phyloP scores from a whole-genome alignment of 2,888 invertebrate genomes.

The Portevinia maculata region DNA sequence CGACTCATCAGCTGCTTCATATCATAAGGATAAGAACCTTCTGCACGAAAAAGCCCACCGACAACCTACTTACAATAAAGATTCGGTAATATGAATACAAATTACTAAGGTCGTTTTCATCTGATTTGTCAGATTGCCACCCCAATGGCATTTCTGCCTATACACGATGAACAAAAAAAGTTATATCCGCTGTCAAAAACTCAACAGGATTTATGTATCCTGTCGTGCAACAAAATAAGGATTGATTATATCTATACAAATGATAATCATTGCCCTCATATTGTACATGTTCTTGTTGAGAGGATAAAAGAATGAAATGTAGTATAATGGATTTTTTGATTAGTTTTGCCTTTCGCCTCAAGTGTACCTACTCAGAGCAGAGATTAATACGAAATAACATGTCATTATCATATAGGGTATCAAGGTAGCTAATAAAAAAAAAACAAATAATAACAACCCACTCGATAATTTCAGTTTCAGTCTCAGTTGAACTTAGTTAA shows the following conservation, averaged over 20 bases:
- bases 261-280: background rate
- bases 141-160: background rate
- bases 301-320: background rate
- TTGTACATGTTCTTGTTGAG: background rate
- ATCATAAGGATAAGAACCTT: too few species aligned
- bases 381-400: too few species aligned
- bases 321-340: constrained; percentile 34
- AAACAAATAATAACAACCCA: too few species aligned
- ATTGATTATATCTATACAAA: constrained; percentile 32
- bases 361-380: background rate
- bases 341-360: constrained; percentile 1
- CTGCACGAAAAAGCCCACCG: too few species aligned
- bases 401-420: too few species aligned
- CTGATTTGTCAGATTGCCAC: background rate
- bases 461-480: too few species aligned
- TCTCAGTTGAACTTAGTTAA: too few species aligned
- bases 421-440: too few species aligned
- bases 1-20: too few species aligned
- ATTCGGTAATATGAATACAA: too few species aligned
- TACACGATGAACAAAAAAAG: background rate
- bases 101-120: background rate
- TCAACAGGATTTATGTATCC: constrained; percentile 37
- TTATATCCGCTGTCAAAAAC: constrained; percentile 30
- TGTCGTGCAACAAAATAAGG: constrained; percentile 32
- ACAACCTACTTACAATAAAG: too few species aligned